Base-by-base conservation (phyloP, 2,797 vertebrate genomes). In the Xenentodon cancila region DNA sequence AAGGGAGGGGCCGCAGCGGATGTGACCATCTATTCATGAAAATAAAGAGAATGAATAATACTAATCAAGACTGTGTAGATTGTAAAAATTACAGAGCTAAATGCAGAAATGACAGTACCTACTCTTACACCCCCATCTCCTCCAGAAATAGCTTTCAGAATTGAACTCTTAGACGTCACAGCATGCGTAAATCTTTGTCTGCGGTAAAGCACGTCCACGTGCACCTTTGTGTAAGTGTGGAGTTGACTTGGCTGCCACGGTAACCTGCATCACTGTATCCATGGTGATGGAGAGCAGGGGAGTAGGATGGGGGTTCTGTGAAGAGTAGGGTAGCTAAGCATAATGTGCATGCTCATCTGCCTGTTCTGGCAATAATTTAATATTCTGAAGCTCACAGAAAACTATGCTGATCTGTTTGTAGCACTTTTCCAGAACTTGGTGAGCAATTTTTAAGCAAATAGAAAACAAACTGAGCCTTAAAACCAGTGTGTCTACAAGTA, bases 221-320 rank as follows among this genome's bases (percentile, higher is more conserved):
- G 76, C 13, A 19, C 37, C 59, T 85, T 64, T 74, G 45, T 78
- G 46, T 45, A 44, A 59, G 74, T 57, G 68, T 52, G 60, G 34
- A 75, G 57, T 44, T 75, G 53, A 79, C 69, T 84, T 64, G 57
- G 83, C 83, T 88, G 84, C 84, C 77, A 90, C 64, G 69, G 84
- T 88, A 88, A 90, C 86, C 79, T 80, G 87, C 89, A 92, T 91
- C 86, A 87, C 72, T 57, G 89, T 91, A 84, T 78, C 90, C 87
- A 90, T 90, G 65, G 88, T 50, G 77, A 91, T 51, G 22, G 54
- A 61, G 63, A 72, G 64, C 47, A 61, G 53, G 53, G 65, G 21
- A 68, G 50, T 34, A 32, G 30, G 52, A 19, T 68, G 57, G 25
- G 68, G 43, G n/a, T 13, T 34, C 19, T 54, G 62, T 53, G 62